Percentiles rank a stretch among this genome's conserved stretches.
These are phyloP conservation scores for Synergus gifuensis DNA, from an alignment of 2,888 invertebrate genomes.

Conservation along the genomic window DNA sequence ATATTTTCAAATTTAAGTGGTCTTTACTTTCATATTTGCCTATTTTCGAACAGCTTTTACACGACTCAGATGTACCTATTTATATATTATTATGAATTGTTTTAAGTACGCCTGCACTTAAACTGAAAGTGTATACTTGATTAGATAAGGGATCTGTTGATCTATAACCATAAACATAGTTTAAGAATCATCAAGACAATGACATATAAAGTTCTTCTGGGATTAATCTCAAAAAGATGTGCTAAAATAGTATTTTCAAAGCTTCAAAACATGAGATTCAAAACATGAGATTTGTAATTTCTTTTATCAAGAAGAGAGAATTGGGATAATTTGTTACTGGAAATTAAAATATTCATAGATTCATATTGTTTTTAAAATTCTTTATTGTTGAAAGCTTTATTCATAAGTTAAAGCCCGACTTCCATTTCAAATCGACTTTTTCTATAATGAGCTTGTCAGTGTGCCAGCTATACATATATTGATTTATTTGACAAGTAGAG, in stretches of 20 bases:
- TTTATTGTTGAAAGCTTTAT: too few species aligned
- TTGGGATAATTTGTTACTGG: background rate
- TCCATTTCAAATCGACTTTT: background rate
- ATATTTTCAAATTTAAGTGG: background rate
- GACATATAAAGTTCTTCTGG: background rate
- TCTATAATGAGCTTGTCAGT: background rate
- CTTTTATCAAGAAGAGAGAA: background rate
- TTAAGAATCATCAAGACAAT: background rate
- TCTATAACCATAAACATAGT: background rate
- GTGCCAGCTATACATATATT: too few species aligned
- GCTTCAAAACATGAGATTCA: background rate
- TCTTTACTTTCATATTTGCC: too few species aligned
- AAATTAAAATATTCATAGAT: background rate
- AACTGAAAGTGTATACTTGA: background rate
- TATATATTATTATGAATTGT: background rate
- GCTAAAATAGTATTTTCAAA: background rate
- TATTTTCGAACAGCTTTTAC: too few species aligned
- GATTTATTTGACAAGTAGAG: conserved; percentile 2
- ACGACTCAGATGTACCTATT: background rate
- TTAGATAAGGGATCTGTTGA: background rate
- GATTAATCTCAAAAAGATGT: background rate
- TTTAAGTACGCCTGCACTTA: background rate
- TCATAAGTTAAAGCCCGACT: background rate
- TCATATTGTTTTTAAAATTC: background rate
- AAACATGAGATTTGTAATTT: background rate